Conservation (phyloP, 2,797 vertebrate genomes). For the Silurus lanzhouensis region DNA sequence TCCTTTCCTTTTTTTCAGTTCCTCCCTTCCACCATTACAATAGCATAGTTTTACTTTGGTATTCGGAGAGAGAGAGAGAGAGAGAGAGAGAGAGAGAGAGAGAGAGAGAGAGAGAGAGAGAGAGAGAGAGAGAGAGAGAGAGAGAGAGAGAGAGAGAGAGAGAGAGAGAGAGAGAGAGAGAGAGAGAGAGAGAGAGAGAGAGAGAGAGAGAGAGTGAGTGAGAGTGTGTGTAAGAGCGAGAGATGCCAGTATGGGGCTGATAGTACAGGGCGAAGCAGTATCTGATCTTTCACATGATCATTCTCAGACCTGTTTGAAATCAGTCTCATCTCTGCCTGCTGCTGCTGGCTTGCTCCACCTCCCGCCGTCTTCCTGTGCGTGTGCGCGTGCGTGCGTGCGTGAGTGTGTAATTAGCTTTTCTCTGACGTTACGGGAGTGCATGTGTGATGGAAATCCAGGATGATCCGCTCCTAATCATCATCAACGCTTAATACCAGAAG, state of each 20-base stretch:
- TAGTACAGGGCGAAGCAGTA: neutral
- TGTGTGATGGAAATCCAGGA: constrained; percentile 72
- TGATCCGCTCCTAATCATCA: constrained; percentile 76
- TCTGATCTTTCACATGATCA: constrained; percentile 7
- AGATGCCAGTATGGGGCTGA: constrained; percentile 21
- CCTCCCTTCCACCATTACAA: constrained; percentile 20
- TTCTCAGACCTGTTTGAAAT: neutral
- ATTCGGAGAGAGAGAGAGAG: constrained; percentile 7
- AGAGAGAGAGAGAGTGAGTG: too few species aligned
- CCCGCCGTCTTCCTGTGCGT: neutral
- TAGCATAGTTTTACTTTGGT: neutral
- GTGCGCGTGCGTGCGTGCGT: constrained; percentile 48
- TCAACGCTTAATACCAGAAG: constrained; percentile 57
- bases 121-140: too few species aligned
- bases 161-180: too few species aligned
- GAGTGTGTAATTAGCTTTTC: constrained; percentile 44
- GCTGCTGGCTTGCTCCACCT: neutral
- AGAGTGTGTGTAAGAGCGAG: neutral
- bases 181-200: too few species aligned
- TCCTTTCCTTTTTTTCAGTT: constrained; percentile 4
- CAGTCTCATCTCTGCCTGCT: constrained; percentile 3
- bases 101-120: too few species aligned
- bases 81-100: too few species aligned
- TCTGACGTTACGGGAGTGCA: constrained; percentile 43
- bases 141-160: too few species aligned